Base-by-base conservation (phyloP, 2,797 vertebrate genomes). In the Pelobates cultripes region DNA sequence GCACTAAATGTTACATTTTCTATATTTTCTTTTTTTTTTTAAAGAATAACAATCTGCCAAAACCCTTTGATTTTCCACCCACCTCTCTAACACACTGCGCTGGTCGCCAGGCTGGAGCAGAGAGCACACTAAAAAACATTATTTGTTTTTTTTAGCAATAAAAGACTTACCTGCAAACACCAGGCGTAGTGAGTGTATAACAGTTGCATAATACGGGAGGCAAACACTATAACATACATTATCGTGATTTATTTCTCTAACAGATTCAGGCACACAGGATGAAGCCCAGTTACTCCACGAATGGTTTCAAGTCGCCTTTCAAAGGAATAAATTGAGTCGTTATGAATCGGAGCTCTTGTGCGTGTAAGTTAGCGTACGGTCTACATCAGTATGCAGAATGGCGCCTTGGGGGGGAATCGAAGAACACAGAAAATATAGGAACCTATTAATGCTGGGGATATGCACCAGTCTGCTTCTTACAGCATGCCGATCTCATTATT, bases 301-400 rank as follows among this genome's bases (percentile, higher is more conserved):
- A 87, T 99, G 98, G 97, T 96, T 98, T 86, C 94, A 94, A 85
- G 92, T 99, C 17, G 97, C 97, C 47, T 88, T 97, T 91, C 96
- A 99, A 91, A 99, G 98, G 94, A 98, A 98, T 90, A 94, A 95
- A 89, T 89, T 99, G 90, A 95, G 88, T 47, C 95, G 95, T 82
- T 97, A 97, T 0, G 98, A 99, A 88, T 97, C 96, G 7, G 97
- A 98, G 87, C 95, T 99, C 13, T 88, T 92, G 89, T 93, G 90
- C 86, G 90, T 90, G 94, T 94, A 91, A 94, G 93, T 94, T 88
- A 89, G 70, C 80, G 80, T 73, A 87, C 84, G 70, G 41, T 12
- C 84, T 79, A 71, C 80, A 83, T 73, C 42, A 77, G n/a, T 77
- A 80, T 42, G 10, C 28, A 60, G 68, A 55, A 77, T 86, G 73